Conservation (phyloP, 2,113 vertebrate species). For the Thamnophis sirtalis region DNA sequence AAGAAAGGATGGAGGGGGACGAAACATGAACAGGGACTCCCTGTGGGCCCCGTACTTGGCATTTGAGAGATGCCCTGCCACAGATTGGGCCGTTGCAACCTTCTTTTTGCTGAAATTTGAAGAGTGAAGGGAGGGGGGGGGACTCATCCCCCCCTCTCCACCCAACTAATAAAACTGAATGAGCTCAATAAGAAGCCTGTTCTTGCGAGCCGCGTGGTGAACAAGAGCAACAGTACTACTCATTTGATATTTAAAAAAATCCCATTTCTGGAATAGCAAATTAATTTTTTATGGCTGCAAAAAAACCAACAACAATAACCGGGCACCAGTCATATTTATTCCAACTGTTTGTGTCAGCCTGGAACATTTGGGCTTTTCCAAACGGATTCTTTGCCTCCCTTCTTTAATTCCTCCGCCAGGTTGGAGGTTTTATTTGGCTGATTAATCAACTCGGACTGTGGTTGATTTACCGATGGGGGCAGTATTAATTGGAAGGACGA, state of each 20-base stretch:
- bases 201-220: slow-evolving; percentile 24
- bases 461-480: not conserved
- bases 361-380: slow-evolving; percentile 31
- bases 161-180: slow-evolving; percentile 25
- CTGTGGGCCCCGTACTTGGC: not conserved
- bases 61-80: not conserved
- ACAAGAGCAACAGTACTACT: not conserved
- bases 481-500: not conserved
- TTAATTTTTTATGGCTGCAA: slow-evolving; percentile 57
- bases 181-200: slow-evolving; percentile 30
- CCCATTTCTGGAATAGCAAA: slow-evolving; percentile 38
- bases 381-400: not conserved
- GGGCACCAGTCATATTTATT: slow-evolving; percentile 54
- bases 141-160: not conserved
- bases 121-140: not conserved
- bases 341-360: slow-evolving; percentile 36
- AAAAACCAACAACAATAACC: slow-evolving; percentile 2
- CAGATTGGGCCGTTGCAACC: slow-evolving; percentile 4
- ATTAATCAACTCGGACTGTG: not conserved
- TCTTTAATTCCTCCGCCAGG: not conserved
- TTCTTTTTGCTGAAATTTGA: slow-evolving; percentile 20
- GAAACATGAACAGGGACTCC: not conserved
- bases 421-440: not conserved
- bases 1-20: not conserved
- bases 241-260: not conserved